These are phyloP conservation scores for Callosobruchus maculatus DNA, from an alignment of 2,888 invertebrate species.

Conservation along the genomic window DNA sequence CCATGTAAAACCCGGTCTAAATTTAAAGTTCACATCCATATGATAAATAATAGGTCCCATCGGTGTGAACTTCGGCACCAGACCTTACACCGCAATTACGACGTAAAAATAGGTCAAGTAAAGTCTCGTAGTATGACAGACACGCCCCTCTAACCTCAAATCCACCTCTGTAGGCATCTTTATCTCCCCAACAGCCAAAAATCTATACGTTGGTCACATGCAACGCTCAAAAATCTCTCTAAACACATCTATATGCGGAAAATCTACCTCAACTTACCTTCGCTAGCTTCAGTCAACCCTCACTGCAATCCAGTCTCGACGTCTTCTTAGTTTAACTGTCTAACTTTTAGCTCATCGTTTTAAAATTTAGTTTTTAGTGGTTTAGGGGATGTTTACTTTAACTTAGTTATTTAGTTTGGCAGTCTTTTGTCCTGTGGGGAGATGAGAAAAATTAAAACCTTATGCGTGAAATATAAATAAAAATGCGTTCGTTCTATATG, in stretches of 20 bases:
- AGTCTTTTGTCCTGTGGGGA: slow-evolving; percentile 31
- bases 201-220: neutral
- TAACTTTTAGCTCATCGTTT: neutral
- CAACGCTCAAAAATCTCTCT: neutral
- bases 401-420: slow-evolving; percentile 11
- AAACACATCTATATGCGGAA: neutral
- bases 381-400: neutral
- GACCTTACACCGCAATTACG: neutral
- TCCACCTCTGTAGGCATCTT: neutral
- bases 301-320: too few species aligned
- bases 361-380: slow-evolving; percentile 7
- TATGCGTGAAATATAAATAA: slow-evolving; percentile 31
- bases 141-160: neutral
- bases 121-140: neutral
- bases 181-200: neutral
- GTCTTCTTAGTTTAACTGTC: neutral
- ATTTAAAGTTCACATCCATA: too few species aligned
- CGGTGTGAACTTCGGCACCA: neutral
- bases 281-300: neutral
- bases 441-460: slow-evolving; percentile 26
- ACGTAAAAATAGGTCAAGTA: neutral
- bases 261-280: neutral
- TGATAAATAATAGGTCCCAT: too few species aligned
- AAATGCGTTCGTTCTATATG: slow-evolving; percentile 29
- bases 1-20: too few species aligned